Conservation (phyloP, 2,888 invertebrate species). For the Brachycybe producta region DNA sequence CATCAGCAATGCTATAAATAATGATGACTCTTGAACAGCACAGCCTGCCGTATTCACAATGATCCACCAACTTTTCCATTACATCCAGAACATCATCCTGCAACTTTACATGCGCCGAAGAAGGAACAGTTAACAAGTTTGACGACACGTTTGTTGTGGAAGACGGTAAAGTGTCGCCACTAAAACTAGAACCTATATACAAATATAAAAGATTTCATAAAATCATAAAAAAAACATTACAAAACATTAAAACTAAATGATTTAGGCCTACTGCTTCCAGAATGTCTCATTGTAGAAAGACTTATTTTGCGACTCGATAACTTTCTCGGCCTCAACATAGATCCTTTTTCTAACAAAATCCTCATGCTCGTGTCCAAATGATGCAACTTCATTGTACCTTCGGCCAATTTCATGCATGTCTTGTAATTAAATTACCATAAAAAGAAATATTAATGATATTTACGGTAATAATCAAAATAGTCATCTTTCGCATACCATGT, state of each 20-base stretch:
- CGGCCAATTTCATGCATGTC: constrained; percentile 16
- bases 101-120: not conserved
- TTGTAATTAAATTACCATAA: too few relatives aligned
- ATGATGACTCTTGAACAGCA: constrained; percentile 9
- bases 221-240: too few relatives aligned
- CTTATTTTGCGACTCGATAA: not conserved
- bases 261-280: constrained; percentile 1
- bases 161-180: too few relatives aligned
- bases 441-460: too few relatives aligned
- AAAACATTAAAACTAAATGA: too few relatives aligned
- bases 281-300: not conserved
- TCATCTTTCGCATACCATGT: constrained; percentile 16
- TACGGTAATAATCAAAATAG: too few relatives aligned
- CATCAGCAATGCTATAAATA: constrained; percentile 8
- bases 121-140: too few relatives aligned
- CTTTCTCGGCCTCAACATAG: not conserved
- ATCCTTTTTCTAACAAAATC: not conserved
- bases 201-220: too few relatives aligned
- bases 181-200: too few relatives aligned
- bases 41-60: constrained; percentile 8
- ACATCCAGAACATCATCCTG: constrained; percentile 2
- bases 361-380: constrained; percentile 1
- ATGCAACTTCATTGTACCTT: constrained; percentile 1
- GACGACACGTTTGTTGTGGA: too few relatives aligned
- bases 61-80: constrained; percentile 9